Evolutionary conservation across 2,797 vertebrate genomes (phyloP).

Genomic region (Anomalospiza imberbis): DNA sequence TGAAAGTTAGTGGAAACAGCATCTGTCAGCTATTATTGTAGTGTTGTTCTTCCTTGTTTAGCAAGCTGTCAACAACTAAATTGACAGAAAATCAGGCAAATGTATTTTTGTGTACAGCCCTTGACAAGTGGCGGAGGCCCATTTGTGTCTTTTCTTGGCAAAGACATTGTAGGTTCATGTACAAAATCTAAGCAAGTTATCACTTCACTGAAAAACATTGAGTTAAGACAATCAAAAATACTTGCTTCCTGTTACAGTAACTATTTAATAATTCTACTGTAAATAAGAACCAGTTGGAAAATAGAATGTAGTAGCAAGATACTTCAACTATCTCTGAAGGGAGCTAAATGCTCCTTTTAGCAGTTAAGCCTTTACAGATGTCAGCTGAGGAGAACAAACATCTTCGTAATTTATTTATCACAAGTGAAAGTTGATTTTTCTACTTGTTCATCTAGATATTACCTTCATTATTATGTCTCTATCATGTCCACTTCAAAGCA

Average conservation of each 20-base stretch:
- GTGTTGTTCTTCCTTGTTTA: constrained; percentile 36
- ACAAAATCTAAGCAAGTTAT: background rate
- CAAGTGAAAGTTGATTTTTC: constrained; percentile 18
- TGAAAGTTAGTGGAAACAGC: constrained; percentile 27
- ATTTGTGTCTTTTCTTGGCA: background rate
- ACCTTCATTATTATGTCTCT: constrained; percentile 22
- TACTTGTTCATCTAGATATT: background rate
- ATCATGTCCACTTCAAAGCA: constrained; percentile 5
- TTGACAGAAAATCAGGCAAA: constrained; percentile 42
- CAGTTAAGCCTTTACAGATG: background rate
- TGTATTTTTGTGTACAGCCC: background rate
- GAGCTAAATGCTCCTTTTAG: background rate
- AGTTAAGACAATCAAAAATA: background rate
- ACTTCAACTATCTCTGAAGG: background rate
- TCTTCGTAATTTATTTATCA: constrained; percentile 55
- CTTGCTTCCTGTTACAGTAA: background rate
- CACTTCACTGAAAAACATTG: background rate
- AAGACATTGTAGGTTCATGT: background rate
- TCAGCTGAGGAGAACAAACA: constrained; percentile 37
- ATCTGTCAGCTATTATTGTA: constrained; percentile 57
- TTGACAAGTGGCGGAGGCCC: background rate
- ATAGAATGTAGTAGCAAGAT: background rate
- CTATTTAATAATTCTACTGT: constrained; percentile 22
- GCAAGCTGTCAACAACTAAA: constrained; percentile 51
- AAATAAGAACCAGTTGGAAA: constrained; percentile 9